Conservation (phyloP, 2,797 vertebrate genomes). For the Erethizon dorsatum region DNA sequence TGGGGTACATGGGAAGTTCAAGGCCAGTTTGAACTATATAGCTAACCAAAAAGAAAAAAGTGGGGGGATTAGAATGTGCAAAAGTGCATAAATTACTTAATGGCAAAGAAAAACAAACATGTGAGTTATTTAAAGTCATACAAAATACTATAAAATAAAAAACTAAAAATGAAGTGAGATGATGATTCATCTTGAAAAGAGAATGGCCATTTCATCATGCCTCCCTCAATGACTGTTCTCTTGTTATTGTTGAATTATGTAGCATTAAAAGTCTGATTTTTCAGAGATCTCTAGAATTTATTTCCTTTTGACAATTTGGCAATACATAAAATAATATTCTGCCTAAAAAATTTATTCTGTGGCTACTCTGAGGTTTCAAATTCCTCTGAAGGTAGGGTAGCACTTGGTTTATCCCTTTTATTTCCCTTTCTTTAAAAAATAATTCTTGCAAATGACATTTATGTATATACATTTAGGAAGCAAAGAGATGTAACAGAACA, state of each 20-base stretch:
- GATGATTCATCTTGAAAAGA: neutral
- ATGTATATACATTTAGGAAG: neutral
- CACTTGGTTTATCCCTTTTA: neutral
- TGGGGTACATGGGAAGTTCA: neutral
- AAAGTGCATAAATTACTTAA: slow-evolving; percentile 33
- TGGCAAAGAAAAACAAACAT: neutral
- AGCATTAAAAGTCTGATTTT: neutral
- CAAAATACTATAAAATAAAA: slow-evolving; percentile 28
- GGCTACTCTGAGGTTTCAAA: neutral
- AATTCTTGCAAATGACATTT: neutral
- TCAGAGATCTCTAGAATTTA: neutral
- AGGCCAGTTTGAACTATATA: neutral
- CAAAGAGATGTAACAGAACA: slow-evolving; percentile 35
- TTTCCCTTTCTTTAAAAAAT: neutral
- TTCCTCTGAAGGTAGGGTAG: neutral
- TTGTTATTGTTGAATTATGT: slow-evolving; percentile 4
- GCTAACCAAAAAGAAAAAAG: neutral
- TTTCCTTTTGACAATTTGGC: neutral
- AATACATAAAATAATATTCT: neutral
- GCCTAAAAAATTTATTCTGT: neutral
- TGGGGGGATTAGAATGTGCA: neutral
- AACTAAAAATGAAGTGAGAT: neutral
- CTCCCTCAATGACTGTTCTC: neutral
- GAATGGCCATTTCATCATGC: neutral
- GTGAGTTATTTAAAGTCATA: slow-evolving; percentile 13